Evolutionary conservation across 2,113 vertebrate species (phyloP).

Genomic region (Acanthochromis polyacanthus): DNA sequence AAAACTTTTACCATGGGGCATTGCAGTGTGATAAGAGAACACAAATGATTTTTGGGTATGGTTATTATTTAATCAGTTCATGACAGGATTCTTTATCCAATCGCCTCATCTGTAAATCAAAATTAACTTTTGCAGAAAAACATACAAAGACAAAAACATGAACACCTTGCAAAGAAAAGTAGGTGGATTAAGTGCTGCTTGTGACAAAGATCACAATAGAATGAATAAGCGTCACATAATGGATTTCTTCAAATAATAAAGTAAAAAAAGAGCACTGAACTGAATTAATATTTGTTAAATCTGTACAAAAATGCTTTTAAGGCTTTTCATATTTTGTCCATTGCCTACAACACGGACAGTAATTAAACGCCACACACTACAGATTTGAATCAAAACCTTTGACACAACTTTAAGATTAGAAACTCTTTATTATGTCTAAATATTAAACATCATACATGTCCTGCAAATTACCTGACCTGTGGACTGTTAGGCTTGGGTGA

Average conservation of each 20-base stretch:
- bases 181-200: background rate
- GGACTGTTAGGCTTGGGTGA: constrained; percentile 15
- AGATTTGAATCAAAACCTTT: background rate
- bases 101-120: constrained; percentile 8
- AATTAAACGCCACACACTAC: background rate
- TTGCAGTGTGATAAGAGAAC: background rate
- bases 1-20: background rate
- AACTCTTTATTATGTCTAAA: background rate
- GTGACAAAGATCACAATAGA: background rate
- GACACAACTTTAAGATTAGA: constrained; percentile 2
- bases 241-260: background rate
- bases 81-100: background rate
- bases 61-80: constrained; percentile 3
- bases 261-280: background rate
- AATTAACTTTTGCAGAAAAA: background rate
- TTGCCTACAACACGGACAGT: background rate
- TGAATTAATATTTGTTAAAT: too few relatives aligned
- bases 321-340: constrained; percentile 16
- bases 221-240: background rate
- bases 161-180: background rate
- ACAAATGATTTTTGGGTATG: constrained; percentile 5
- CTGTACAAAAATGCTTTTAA: background rate
- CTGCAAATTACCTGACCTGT: too few relatives aligned
- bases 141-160: background rate
- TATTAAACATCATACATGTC: background rate